A percentile compares a stretch with the other conserved stretches of the same genome.
Conservation (phyloP, 2,797 vertebrate species). For the Cichlasoma orientale region DNA sequence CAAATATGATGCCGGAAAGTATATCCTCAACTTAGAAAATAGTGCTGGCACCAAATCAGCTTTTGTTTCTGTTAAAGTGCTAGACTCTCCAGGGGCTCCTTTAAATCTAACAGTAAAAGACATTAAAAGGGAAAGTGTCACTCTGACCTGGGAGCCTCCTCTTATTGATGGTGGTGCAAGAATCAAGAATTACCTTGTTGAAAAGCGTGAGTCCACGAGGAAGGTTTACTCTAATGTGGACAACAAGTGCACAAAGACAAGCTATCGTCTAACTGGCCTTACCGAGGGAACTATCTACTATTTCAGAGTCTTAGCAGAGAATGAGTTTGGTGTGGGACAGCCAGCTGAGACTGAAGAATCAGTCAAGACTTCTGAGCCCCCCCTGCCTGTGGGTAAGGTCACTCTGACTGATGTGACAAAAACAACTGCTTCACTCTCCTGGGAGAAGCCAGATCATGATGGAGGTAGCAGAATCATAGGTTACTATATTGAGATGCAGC, state of each 20-base stretch:
- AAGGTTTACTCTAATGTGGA: conserved; percentile 94
- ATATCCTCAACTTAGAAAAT: conserved; percentile 93
- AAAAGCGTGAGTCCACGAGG: conserved; percentile 95
- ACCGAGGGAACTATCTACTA: conserved; percentile 93
- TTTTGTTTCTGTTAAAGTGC: conserved; percentile 95
- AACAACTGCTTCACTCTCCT: conserved; percentile 88
- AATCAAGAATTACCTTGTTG: conserved; percentile 95
- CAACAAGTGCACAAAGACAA: conserved; percentile 94
- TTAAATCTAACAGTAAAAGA: conserved; percentile 92
- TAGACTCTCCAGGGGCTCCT: conserved; percentile 95
- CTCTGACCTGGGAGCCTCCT: conserved; percentile 94
- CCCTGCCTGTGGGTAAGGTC: conserved; percentile 94
- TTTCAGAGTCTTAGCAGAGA: conserved; percentile 98
- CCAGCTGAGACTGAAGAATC: conserved; percentile 88
- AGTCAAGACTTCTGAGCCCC: conserved; percentile 93
- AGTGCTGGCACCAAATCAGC: conserved; percentile 94
- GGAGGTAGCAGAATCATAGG: conserved; percentile 96
- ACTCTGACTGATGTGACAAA: conserved; percentile 94
- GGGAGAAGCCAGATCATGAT: conserved; percentile 98
- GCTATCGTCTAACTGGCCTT: conserved; percentile 92
- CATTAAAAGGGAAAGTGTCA: conserved; percentile 90
- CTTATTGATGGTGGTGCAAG: conserved; percentile 95
- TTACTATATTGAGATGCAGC: conserved; percentile 96
- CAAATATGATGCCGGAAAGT: conserved; percentile 96
- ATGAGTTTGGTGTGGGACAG: conserved; percentile 94